A percentile compares a stretch with the other conserved stretches of the same genome.
Conservation (phyloP, 2,888 invertebrate species). For the Nasonovia ribisnigri region DNA sequence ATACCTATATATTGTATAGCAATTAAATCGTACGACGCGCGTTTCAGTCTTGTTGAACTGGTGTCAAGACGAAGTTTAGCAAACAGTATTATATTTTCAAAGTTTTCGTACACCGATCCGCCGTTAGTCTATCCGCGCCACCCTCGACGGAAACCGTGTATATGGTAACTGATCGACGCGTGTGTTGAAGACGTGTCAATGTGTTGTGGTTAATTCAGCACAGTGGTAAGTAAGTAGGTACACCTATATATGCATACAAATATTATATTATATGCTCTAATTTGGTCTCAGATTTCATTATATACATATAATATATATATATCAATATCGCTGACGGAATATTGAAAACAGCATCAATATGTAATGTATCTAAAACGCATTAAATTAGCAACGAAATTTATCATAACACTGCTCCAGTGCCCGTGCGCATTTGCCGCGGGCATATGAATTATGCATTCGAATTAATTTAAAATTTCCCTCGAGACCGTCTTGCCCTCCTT, state of each 20-base stretch:
- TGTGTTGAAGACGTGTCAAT: not conserved
- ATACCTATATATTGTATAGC: not conserved
- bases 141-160: not conserved
- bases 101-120: not conserved
- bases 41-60: not conserved
- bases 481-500: conserved; percentile 25
- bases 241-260: not conserved
- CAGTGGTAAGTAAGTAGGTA: not conserved
- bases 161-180: not conserved
- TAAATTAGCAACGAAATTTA: conserved; percentile 52
- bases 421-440: not conserved
- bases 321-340: conserved; percentile 17
- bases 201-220: not conserved
- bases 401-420: conserved; percentile 9
- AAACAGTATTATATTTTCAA: not conserved
- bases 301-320: not conserved
- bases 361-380: conserved; percentile 45
- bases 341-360: conserved; percentile 33
- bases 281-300: conserved; percentile 21
- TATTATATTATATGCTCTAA: not conserved
- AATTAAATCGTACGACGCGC: not conserved
- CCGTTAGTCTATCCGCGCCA: not conserved
- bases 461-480: conserved; percentile 57
- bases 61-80: not conserved
- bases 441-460: conserved; percentile 55